Conservation (phyloP, 2,888 invertebrate species). For the Poecilus cupreus region DNA sequence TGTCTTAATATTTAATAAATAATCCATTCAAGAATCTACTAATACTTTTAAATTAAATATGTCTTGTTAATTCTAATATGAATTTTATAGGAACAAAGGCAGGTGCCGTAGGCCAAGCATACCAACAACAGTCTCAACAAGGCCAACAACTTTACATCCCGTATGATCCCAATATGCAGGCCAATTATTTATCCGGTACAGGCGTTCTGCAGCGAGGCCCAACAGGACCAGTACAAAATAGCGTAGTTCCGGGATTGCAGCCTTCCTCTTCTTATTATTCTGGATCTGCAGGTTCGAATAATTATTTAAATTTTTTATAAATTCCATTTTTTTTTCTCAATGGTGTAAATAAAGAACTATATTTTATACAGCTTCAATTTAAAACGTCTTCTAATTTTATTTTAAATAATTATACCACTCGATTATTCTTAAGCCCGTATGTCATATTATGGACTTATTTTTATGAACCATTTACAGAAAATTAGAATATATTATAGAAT, state of each 20-base stretch:
- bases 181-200: slow-evolving; percentile 78
- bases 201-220: slow-evolving; percentile 79
- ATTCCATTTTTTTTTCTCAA: too few species aligned
- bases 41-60: neutral
- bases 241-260: slow-evolving; percentile 73
- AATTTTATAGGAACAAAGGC: slow-evolving; percentile 73
- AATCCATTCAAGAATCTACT: neutral
- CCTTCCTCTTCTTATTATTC: slow-evolving; percentile 75
- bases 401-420: too few species aligned
- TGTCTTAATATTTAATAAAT: neutral
- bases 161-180: slow-evolving; percentile 76
- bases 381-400: too few species aligned
- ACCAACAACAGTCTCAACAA: slow-evolving; percentile 75
- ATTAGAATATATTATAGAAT: too few species aligned
- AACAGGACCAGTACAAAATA: slow-evolving; percentile 72
- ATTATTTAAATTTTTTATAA: slow-evolving; percentile 23
- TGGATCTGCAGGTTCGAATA: slow-evolving; percentile 72
- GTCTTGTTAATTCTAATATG: neutral
- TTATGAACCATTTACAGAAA: too few species aligned
- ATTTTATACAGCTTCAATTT: too few species aligned
- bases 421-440: too few species aligned
- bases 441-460: too few species aligned
- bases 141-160: slow-evolving; percentile 77
- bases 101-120: slow-evolving; percentile 75
- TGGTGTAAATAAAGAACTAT: too few species aligned